Percentiles rank a stretch among this genome's conserved stretches.
Conservation (phyloP, 2,113 vertebrate genomes). For the Oryzias woworae region DNA sequence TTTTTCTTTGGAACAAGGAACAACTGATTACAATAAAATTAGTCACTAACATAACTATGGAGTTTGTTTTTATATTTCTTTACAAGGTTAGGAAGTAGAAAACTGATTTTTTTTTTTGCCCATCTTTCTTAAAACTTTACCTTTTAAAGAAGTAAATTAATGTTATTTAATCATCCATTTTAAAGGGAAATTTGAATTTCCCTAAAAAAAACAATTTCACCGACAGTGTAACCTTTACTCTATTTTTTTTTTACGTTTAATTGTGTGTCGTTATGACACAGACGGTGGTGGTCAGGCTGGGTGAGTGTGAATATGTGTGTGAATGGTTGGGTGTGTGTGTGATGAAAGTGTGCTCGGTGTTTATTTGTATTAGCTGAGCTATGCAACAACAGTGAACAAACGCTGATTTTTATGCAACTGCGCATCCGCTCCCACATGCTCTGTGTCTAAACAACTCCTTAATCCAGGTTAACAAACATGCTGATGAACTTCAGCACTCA, state of each 20-base stretch:
- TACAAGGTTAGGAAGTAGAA: too few relatives aligned
- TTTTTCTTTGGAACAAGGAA: too few relatives aligned
- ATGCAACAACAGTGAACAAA: constrained; percentile 41
- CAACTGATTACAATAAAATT: too few relatives aligned
- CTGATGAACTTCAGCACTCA: constrained; percentile 27
- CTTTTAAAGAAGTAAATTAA: too few relatives aligned
- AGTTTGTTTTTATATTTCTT: too few relatives aligned
- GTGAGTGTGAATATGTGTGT: constrained; percentile 1
- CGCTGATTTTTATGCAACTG: constrained; percentile 32
- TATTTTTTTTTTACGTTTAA: neutral
- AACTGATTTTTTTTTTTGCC: too few relatives aligned
- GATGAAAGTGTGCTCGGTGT: constrained; percentile 26
- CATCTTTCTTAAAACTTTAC: too few relatives aligned
- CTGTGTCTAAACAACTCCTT: constrained; percentile 35
- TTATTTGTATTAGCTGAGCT: constrained; percentile 51
- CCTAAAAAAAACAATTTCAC: too few relatives aligned
- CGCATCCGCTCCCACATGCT: constrained; percentile 37
- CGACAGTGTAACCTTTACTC: too few relatives aligned
- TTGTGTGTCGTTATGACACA: constrained; percentile 34
- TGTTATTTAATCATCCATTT: too few relatives aligned
- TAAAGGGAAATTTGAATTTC: too few relatives aligned
- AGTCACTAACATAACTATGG: too few relatives aligned
- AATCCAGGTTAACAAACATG: constrained; percentile 41
- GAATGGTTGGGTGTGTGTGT: neutral
- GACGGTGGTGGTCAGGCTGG: constrained; percentile 7